A percentile compares a stretch with the other conserved stretches of the same genome.
Conservation (phyloP, 2,797 vertebrate genomes). For the Arctocebus calabarensis region DNA sequence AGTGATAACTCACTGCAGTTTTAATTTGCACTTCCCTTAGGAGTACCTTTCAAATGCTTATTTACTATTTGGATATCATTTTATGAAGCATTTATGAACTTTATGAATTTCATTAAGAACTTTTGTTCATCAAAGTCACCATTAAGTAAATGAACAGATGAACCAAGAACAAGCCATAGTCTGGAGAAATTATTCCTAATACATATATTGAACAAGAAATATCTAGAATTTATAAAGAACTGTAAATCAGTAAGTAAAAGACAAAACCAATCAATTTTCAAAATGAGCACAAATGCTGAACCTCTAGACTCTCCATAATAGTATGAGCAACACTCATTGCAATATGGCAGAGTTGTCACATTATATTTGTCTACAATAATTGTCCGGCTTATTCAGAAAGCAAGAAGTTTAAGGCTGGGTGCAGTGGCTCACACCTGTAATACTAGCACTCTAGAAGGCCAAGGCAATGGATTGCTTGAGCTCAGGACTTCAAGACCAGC, state of each 20-base stretch:
- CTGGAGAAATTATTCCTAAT: background rate
- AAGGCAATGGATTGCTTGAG: too few species aligned
- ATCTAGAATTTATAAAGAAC: background rate
- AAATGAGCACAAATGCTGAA: background rate
- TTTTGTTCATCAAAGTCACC: background rate
- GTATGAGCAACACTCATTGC: background rate
- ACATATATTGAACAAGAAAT: background rate
- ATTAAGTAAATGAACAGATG: background rate
- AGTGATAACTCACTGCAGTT: background rate
- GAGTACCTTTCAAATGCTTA: conserved; percentile 15
- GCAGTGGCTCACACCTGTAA: too few species aligned
- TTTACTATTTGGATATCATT: background rate
- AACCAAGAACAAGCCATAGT: background rate
- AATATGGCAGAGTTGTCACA: background rate
- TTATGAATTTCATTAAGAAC: background rate
- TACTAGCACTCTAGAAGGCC: too few species aligned
- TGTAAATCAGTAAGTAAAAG: background rate
- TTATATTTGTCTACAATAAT: too few species aligned
- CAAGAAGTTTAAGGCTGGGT: background rate
- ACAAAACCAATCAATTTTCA: background rate
- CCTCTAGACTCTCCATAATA: background rate
- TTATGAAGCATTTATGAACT: background rate
- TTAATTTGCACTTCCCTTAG: conserved; percentile 14
- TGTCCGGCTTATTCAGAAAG: conserved; percentile 27
- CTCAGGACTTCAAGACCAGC: too few species aligned